Base-by-base conservation (phyloP, 2,888 invertebrate genomes). In the Polia nebulosa region DNA sequence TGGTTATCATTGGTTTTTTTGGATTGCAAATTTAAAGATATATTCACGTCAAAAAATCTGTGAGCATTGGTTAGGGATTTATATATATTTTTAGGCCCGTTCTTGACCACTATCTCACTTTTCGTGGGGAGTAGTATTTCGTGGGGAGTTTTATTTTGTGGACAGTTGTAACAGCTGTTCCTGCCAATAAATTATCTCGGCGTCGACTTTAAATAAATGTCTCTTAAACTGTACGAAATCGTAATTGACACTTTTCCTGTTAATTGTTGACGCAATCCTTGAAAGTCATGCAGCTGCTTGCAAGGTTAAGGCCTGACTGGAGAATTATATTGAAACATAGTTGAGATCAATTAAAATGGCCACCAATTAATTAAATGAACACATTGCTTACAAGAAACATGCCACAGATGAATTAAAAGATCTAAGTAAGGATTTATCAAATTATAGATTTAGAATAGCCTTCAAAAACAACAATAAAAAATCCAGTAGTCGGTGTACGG, bases 221-320 rank as follows among this genome's bases (percentile, higher is more conserved):
- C 32, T 59, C n/a, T 6, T 36, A 52, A 27, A 27, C 20, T 49
- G 9, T 27, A 55, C 20, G 3, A 39, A 17, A 22, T 56, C 3
- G 1, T 22, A 13, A 55, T 20, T 4, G 49, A n/a, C 9, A 39
- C 6, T 20, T 47, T 34, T 36, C 17, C 13, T 29, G 17, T 29
- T 22, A 36, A 29, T 15, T 64, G 34, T 27, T 64, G n/a, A 27
- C 20, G 17, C 25, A 8, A 62, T 34, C 34, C 34, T 45, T 20
- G 17, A 63, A 20, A 34, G 34, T 27, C 17, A 13, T 44, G 25
- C 61, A 44, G 39, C 3, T 20, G 41, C 15, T 32, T 29, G 11
- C n/a, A 44, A 62, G 22, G n/a, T 32, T 11, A n/a, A 22, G 17
- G 4, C 27, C 9, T 27, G n/a, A 6, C 29, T 41, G 13, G n/a